Conservation (phyloP, 2,113 vertebrate genomes). For the Elaphurus davidianus region DNA sequence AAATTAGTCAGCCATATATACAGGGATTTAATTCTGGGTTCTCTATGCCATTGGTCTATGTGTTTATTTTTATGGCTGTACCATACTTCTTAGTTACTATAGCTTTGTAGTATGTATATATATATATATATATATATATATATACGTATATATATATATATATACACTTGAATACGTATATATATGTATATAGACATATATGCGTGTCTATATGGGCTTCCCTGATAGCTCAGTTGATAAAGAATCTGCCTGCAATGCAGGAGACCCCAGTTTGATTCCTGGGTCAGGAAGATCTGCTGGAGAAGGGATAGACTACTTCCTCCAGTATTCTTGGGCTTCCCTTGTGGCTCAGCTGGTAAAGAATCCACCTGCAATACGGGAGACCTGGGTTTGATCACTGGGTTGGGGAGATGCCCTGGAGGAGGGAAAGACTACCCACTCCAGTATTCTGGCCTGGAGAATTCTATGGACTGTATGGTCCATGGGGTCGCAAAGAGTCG, state of each 20-base stretch:
- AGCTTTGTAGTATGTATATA: background rate
- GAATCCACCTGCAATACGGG: background rate
- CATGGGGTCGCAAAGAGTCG: rapidly evolving
- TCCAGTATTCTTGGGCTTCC: background rate
- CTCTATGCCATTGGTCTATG: background rate
- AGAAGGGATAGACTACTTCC: background rate
- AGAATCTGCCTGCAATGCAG: background rate
- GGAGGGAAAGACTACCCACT: background rate
- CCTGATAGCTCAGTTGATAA: background rate
- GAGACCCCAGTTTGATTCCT: rapidly evolving
- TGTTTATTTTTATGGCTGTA: background rate
- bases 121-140: too few relatives aligned
- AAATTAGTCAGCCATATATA: background rate
- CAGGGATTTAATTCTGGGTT: background rate
- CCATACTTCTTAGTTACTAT: background rate
- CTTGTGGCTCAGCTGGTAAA: background rate
- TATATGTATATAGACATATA: background rate
- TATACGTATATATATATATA: too few relatives aligned
- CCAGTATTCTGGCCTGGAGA: background rate
- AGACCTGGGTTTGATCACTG: rapidly evolving
- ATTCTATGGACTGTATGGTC: background rate
- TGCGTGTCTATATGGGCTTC: background rate
- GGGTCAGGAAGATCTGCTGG: background rate
- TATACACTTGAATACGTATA: too few relatives aligned
- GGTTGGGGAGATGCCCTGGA: background rate